Percentiles rank a stretch among this genome's conserved stretches.
Conservation (phyloP, 1,140 invertebrate species). For the Druon quercuslanigerum region DNA sequence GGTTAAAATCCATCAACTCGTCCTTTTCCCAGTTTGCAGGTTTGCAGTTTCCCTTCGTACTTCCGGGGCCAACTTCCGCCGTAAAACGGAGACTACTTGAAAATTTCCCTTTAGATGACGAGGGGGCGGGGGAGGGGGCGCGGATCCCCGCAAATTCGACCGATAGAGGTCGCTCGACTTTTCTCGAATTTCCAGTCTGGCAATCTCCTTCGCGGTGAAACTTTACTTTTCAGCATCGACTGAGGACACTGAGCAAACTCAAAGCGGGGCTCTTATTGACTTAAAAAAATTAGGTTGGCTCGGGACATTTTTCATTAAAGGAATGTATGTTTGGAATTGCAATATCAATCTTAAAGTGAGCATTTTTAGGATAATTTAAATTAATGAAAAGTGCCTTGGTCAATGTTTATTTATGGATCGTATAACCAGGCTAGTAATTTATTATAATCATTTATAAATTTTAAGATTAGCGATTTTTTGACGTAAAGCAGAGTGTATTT, state of each 20-base stretch:
- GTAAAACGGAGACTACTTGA: constrained; percentile 17
- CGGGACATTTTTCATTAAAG: constrained; percentile 20
- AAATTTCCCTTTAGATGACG: neutral
- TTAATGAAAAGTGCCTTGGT: neutral
- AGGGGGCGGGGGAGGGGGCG: neutral
- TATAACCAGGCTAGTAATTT: neutral
- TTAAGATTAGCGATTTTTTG: no score
- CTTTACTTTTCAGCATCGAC: constrained; percentile 16
- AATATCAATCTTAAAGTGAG: neutral
- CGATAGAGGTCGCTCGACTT: neutral
- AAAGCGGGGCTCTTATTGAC: constrained; percentile 15
- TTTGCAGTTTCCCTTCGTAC: constrained; percentile 37
- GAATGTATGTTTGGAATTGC: constrained; percentile 18
- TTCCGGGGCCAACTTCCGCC: constrained; percentile 34
- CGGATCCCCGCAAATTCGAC: neutral
- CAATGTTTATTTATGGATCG: neutral
- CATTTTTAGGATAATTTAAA: constrained; percentile 13
- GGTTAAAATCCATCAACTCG: constrained; percentile 70
- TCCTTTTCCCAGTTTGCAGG: constrained; percentile 42
- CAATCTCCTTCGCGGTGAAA: constrained; percentile 8
- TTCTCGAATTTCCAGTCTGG: neutral
- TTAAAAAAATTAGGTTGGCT: constrained; percentile 17
- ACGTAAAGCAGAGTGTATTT: no score
- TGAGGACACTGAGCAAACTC: constrained; percentile 8
- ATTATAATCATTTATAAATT: no score